Base-by-base conservation (phyloP, 2,888 invertebrate species). In the Cephus nigrinus region DNA sequence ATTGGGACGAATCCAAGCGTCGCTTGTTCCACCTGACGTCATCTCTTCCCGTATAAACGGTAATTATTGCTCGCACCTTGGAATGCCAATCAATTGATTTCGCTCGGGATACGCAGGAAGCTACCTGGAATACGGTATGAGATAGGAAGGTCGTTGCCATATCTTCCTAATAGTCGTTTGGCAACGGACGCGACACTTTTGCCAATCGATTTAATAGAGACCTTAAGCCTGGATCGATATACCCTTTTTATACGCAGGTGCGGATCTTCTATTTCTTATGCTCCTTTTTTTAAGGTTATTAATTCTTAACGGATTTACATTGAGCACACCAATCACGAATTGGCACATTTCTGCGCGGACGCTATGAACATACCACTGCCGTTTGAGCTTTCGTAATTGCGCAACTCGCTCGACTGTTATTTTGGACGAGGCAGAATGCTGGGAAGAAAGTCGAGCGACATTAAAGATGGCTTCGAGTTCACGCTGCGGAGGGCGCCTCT, bases 21-120 rank as follows among this genome's bases (percentile, higher is more conserved):
- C 31, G 34, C 32, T 31, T 11, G 32, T 15, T 32, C 23, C 5
- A 12, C 5, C 68, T 77, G 74, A 77, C 77, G 77, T 77, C 77
- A 77, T 31, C 34, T 30, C 23, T 33, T 33, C 71, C 71, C 71
- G 32, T n/a, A 33, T 9, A 71, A 71, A 71, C 71, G 71, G 71
- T 71, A 71, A 71, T 71, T 71, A 31, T 33, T 1, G 5, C 33
- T 32, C 23, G 71, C 31, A 0, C 71, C 31, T 32, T 23, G 11
- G 71, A 31, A 71, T 71, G 71, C 23, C 31, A 71, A 71, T 71
- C 31, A 12, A 31, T 23, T 55, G 23, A 55, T 55, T 55, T 55
- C 55, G 55, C 55, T 23, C 23, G 55, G 55, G 55, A 55, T 55
- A 23, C 23, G 23, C 55, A 55, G 23, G 55, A 23, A 5, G 55